These are phyloP conservation scores for Caenorhabditis tropicalis DNA, from an alignment of 1,140 invertebrate genomes.

Conservation along the genomic window DNA sequence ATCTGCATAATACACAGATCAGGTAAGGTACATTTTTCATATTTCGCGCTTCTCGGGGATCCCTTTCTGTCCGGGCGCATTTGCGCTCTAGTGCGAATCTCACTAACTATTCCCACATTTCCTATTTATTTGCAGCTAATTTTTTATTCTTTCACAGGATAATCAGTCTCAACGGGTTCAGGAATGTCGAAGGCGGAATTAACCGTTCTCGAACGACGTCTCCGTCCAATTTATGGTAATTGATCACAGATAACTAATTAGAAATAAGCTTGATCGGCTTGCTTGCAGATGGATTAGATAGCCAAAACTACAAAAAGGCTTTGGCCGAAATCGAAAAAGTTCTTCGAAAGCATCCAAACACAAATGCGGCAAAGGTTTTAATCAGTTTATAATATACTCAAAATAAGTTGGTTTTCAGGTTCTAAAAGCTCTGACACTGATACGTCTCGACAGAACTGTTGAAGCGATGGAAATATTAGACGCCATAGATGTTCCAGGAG, in stretches of 20 bases:
- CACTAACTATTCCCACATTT: not conserved
- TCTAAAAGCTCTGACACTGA: conserved; percentile 5
- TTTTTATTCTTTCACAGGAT: not conserved
- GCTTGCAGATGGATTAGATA: conserved; percentile 14
- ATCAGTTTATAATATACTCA: not conserved
- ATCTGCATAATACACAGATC: no score
- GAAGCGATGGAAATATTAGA: conserved; percentile 4
- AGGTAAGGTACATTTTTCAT: no score
- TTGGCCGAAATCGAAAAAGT: conserved; percentile 20
- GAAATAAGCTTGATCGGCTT: no score
- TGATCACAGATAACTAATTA: not conserved
- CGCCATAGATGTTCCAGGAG: not conserved
- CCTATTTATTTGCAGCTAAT: not conserved
- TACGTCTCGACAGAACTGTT: not conserved
- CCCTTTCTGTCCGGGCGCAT: not conserved
- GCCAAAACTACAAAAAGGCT: conserved; percentile 23
- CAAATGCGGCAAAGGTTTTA: not conserved
- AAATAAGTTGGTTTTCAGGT: not conserved
- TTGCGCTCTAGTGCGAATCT: not conserved
- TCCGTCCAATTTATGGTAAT: conserved; percentile 23
- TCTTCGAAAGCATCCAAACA: conserved; percentile 31
- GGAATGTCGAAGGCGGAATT: conserved; percentile 12
- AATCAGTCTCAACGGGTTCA: conserved; percentile 4
- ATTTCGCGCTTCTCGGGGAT: not conserved
- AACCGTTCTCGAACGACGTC: conserved; percentile 30